A percentile compares a stretch with the other conserved stretches of the same genome.
Evolutionary conservation across 2,888 invertebrate species (phyloP).

Genomic region (Incurvaria masculella): DNA sequence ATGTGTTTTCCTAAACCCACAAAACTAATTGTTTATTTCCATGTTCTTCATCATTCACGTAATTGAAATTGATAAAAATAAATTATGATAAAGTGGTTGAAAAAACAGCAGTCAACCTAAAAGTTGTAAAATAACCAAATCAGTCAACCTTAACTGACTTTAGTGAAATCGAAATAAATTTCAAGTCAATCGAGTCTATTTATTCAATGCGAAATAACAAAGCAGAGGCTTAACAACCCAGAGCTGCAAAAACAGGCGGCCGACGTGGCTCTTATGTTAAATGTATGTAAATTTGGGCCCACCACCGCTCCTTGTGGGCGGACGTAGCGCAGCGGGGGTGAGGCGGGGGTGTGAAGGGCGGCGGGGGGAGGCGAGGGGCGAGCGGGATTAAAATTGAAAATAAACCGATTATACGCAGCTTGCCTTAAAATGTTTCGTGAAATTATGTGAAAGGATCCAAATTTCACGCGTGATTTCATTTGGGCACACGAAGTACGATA

Average conservation of each 20-base stretch:
- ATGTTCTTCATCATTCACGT: no score
- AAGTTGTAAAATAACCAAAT: no score
- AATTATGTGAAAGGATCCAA: no score
- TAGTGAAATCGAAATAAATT: neutral
- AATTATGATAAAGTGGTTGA: no score
- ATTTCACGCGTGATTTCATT: no score
- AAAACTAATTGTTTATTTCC: no score
- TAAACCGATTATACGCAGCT: neutral
- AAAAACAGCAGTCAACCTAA: no score
- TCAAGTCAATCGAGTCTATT: neutral
- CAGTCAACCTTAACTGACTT: no score
- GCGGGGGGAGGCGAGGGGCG: no score
- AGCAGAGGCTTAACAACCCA: neutral
- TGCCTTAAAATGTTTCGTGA: neutral
- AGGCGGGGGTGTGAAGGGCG: neutral
- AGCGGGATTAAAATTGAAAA: neutral
- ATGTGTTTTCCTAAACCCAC: no score
- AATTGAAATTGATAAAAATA: no score
- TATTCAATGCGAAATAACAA: neutral
- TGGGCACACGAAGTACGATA: no score
- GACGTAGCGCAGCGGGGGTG: neutral
- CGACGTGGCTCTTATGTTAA: neutral
- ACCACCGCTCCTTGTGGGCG: neutral
- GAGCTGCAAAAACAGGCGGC: neutral
- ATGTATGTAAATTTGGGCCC: neutral